phyloP scores from a whole-genome alignment of 2,113 vertebrate species.

The Dunckerocampus dactyliophorus region DNA sequence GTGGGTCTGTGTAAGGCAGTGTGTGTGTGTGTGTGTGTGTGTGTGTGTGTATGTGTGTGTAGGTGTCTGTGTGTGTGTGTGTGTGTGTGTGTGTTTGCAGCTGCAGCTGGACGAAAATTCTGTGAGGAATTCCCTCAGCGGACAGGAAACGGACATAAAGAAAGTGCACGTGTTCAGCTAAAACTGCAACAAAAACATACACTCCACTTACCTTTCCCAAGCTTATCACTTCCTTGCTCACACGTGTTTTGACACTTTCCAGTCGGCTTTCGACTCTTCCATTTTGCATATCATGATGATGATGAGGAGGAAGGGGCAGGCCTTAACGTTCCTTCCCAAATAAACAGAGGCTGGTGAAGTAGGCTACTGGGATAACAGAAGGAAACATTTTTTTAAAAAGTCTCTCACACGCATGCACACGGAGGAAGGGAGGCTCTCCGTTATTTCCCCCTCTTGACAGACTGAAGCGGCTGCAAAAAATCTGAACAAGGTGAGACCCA shows the following conservation, averaged over 20 bases:
- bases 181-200: background rate
- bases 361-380: slow-evolving; percentile 5
- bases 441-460: slow-evolving; percentile 13
- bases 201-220: background rate
- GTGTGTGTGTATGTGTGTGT: background rate
- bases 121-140: too few species aligned
- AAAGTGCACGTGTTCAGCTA: background rate
- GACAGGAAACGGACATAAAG: background rate
- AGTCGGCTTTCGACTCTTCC: background rate
- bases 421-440: background rate
- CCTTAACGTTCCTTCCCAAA: slow-evolving; percentile 5
- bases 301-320: slow-evolving; percentile 5
- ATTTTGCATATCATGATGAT: background rate
- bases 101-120: background rate
- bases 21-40: background rate
- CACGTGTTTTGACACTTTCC: background rate
- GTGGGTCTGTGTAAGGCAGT: background rate
- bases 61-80: background rate
- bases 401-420: background rate
- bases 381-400: too few species aligned
- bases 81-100: background rate
- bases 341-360: slow-evolving; percentile 4
- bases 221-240: background rate
- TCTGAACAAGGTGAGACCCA: slow-evolving; percentile 52
- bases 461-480: slow-evolving; percentile 33